Evolutionary conservation across 2,888 invertebrate genomes (phyloP).

Genomic region (Apotomis turbidana): DNA sequence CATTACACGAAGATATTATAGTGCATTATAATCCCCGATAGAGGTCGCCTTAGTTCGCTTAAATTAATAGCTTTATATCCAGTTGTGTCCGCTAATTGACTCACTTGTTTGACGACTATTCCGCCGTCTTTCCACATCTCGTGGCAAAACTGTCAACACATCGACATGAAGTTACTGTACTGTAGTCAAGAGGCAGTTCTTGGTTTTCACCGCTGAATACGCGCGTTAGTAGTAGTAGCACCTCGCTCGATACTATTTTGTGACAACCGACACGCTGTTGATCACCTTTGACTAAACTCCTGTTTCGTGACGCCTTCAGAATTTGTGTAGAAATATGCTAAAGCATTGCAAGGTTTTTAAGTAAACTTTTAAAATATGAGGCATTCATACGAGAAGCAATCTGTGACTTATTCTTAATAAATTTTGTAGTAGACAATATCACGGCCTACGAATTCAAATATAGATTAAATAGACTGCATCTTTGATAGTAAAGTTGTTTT

Average conservation of each 20-base stretch:
- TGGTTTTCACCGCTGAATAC: neutral
- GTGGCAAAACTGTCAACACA: neutral
- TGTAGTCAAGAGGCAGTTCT: neutral
- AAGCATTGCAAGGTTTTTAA: slow-evolving; percentile 13
- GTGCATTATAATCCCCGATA: slow-evolving; percentile 26
- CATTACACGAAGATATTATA: slow-evolving; percentile 24
- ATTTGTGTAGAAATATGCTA: slow-evolving; percentile 8
- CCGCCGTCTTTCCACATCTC: neutral
- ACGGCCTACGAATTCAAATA: slow-evolving; percentile 63
- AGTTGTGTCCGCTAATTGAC: neutral
- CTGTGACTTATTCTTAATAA: slow-evolving; percentile 17
- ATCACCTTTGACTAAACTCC: neutral
- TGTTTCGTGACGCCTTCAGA: slow-evolving; percentile 1
- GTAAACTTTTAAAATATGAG: slow-evolving; percentile 2
- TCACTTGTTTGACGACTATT: neutral
- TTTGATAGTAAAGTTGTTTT: slow-evolving; percentile 27
- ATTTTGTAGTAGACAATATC: slow-evolving; percentile 62
- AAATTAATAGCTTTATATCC: slow-evolving; percentile 14
- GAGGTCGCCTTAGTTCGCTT: slow-evolving; percentile 27
- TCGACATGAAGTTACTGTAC: neutral
- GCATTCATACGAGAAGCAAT: slow-evolving; percentile 17
- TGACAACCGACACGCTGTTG: slow-evolving; percentile 1
- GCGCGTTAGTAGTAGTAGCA: neutral
- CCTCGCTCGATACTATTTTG: slow-evolving; percentile 11
- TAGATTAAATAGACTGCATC: slow-evolving; percentile 30